Conservation (phyloP, 2,113 vertebrate genomes). For the Notothenia rossii region DNA sequence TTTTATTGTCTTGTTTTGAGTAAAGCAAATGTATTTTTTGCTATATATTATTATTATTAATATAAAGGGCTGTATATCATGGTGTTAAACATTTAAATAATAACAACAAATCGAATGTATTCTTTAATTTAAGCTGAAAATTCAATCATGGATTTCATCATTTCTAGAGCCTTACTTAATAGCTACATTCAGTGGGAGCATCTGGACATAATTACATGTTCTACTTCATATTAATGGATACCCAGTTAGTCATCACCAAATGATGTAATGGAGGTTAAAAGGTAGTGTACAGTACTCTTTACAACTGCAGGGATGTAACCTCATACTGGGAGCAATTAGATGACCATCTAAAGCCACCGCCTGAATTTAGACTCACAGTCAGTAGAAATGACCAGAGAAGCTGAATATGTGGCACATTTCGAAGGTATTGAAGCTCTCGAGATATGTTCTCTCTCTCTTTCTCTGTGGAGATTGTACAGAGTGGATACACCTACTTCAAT, state of each 20-base stretch:
- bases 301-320: slow-evolving; percentile 51
- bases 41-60: no score
- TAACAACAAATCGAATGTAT: slow-evolving; percentile 8
- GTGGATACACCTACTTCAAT: slow-evolving; percentile 77
- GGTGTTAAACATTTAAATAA: no score
- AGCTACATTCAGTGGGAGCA: slow-evolving; percentile 43
- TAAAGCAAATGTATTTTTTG: no score
- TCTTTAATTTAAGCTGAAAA: slow-evolving; percentile 34
- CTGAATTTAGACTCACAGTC: slow-evolving; percentile 1
- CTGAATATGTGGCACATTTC: slow-evolving; percentile 24
- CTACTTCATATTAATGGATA: slow-evolving; percentile 66
- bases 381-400: slow-evolving; percentile 9
- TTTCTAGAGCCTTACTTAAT: neutral
- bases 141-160: slow-evolving; percentile 23
- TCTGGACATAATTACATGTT: slow-evolving; percentile 72
- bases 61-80: no score
- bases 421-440: slow-evolving; percentile 8
- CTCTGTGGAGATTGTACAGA: neutral
- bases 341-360: slow-evolving; percentile 23
- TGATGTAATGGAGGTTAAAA: slow-evolving; percentile 69
- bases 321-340: slow-evolving; percentile 38
- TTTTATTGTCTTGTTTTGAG: no score
- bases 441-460: neutral
- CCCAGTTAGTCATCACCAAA: slow-evolving; percentile 48
- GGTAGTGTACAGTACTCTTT: slow-evolving; percentile 42